Percentiles rank a stretch among this genome's conserved stretches.
Evolutionary conservation across 2,113 vertebrate genomes (phyloP).

Genomic region (Cathartes aura): DNA sequence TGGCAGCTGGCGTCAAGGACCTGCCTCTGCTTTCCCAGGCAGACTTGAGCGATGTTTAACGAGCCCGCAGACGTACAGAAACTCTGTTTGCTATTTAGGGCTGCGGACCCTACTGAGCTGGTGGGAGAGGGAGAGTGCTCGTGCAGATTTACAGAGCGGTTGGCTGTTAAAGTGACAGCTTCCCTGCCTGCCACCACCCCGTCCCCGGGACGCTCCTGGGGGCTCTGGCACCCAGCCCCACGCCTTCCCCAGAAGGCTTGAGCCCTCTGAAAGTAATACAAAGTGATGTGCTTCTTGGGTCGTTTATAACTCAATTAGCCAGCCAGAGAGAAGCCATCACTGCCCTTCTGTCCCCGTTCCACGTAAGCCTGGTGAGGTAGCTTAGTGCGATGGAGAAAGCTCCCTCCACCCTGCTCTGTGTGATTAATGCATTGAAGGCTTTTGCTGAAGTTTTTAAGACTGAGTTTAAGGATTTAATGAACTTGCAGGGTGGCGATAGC

Average conservation of each 20-base stretch:
- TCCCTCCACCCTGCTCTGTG: neutral
- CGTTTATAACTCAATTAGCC: neutral
- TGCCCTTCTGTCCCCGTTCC: neutral
- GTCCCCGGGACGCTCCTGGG: neutral
- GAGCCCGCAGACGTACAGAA: neutral
- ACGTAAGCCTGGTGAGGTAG: neutral
- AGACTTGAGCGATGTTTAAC: neutral
- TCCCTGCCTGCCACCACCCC: neutral
- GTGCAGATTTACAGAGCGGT: neutral
- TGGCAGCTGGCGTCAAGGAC: neutral
- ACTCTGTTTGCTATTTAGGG: neutral
- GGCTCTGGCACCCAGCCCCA: neutral
- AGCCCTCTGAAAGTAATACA: neutral
- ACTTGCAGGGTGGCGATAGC: neutral
- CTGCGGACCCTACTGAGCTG: neutral
- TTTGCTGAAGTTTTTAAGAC: neutral
- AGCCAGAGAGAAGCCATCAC: neutral
- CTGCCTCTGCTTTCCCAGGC: neutral
- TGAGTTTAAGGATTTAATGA: neutral
- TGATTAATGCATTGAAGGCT: neutral
- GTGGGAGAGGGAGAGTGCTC: neutral
- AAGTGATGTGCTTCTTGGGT: neutral
- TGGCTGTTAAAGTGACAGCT: neutral
- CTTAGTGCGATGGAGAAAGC: neutral
- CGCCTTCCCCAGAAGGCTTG: neutral